phyloP scores from a whole-genome alignment of 1,140 invertebrate species.

The Lordiphosa stackelbergi region DNA sequence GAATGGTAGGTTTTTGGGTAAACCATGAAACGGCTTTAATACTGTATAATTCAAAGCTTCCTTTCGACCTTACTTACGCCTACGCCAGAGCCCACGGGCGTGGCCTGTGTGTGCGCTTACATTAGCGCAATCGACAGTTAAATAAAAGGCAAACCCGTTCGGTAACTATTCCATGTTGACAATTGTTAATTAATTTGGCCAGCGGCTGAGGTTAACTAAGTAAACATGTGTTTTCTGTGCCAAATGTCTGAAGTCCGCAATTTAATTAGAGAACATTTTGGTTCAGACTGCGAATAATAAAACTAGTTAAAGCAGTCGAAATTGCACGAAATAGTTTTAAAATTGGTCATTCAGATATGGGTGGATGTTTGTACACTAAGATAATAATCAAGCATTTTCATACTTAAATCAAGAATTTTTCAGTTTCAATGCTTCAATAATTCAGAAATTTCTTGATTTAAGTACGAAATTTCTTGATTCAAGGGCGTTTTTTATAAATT shows the following conservation, averaged over 20 bases:
- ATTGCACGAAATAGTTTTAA: no score
- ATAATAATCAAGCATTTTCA: no score
- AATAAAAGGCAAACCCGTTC: conserved; percentile 37
- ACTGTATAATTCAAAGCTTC: conserved; percentile 28
- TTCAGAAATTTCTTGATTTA: no score
- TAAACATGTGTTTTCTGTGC: conserved; percentile 32
- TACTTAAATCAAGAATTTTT: no score
- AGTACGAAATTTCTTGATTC: no score
- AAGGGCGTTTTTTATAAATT: no score
- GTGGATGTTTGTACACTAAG: no score
- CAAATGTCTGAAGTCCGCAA: conserved; percentile 6
- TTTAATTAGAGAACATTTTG: conserved; percentile 21
- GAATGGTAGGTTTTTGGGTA: no score
- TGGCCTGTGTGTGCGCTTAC: conserved; percentile 18
- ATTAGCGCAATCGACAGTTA: conserved; percentile 23
- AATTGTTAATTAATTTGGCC: conserved; percentile 49
- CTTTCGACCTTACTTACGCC: conserved; percentile 30
- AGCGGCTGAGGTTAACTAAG: conserved; percentile 9
- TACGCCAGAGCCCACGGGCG: neutral
- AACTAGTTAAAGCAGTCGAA: no score
- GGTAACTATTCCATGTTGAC: conserved; percentile 38
- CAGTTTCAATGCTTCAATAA: no score
- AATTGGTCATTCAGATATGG: no score
- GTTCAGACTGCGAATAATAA: no score
- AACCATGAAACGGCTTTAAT: conserved; percentile 34